These are phyloP conservation scores for Calidris pygmaea DNA, from an alignment of 2,113 vertebrate genomes.

Conservation along the genomic window DNA sequence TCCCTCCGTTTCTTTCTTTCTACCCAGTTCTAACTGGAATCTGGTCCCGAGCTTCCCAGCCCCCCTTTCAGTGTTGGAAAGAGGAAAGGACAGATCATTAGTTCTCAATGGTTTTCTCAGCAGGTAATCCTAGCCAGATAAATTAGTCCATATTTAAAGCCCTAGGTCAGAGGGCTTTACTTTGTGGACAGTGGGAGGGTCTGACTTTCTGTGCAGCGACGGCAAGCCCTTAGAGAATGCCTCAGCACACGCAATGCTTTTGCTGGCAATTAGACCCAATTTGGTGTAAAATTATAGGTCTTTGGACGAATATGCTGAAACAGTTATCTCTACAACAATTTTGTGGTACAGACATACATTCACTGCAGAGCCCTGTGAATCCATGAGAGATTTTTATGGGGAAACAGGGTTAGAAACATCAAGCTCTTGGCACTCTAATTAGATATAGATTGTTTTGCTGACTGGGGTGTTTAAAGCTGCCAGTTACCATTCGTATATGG, in stretches of 20 bases:
- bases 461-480: not conserved
- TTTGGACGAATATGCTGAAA: not conserved
- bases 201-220: not conserved
- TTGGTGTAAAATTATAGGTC: conserved; percentile 55
- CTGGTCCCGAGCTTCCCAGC: not conserved
- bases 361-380: not conserved
- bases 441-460: not conserved
- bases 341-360: conserved; percentile 29
- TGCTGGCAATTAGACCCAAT: conserved; percentile 49
- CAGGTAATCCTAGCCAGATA: conserved; percentile 37
- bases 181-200: conserved; percentile 17
- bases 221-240: not conserved
- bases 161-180: conserved; percentile 38
- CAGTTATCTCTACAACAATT: conserved; percentile 37
- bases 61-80: conserved; percentile 1
- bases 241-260: not conserved
- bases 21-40: not conserved
- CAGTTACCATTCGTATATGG: rapidly evolving
- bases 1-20: conserved; percentile 3
- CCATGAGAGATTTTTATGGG: not conserved
- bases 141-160: conserved; percentile 43
- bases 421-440: conserved; percentile 1
- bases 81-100: conserved; percentile 42
- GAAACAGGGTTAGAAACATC: not conserved
- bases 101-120: conserved; percentile 41